Evolutionary conservation across 64 coral and sea anemone species (phyloP).

Genomic region (Porites australiensis): DNA sequence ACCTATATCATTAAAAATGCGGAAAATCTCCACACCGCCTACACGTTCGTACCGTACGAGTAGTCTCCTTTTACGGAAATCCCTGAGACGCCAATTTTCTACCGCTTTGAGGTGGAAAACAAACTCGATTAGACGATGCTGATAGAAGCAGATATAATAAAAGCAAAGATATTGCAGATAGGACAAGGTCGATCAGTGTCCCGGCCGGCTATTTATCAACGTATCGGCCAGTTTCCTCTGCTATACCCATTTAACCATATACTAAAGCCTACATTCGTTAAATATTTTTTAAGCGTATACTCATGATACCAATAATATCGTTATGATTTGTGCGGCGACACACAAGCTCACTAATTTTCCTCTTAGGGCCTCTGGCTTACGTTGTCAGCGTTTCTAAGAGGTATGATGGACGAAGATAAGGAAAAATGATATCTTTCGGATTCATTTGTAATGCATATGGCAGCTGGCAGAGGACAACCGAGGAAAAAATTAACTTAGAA

Average conservation of each 20-base stretch:
- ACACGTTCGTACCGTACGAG: neutral
- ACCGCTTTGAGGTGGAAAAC: neutral
- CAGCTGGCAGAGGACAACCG: neutral
- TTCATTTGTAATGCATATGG: constrained; percentile 24
- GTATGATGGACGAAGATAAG: constrained; percentile 45
- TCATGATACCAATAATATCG: neutral
- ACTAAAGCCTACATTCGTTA: neutral
- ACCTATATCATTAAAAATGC: neutral
- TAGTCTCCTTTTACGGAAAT: neutral
- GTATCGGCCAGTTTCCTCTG: neutral
- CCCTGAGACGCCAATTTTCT: constrained; percentile 24
- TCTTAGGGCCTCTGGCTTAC: neutral
- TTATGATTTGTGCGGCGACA: neutral
- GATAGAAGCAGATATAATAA: neutral
- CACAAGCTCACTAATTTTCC: constrained; percentile 20
- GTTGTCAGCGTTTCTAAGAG: constrained; percentile 23
- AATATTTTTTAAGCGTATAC: neutral
- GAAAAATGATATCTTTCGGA: neutral
- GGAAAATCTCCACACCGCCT: neutral
- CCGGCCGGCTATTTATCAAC: neutral
- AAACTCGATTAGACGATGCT: neutral
- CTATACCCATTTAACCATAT: neutral
- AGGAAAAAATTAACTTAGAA: neutral
- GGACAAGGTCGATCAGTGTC: neutral
- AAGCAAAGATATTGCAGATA: neutral